Base-by-base conservation (phyloP, 2,113 vertebrate species). In the Numida meleagris region DNA sequence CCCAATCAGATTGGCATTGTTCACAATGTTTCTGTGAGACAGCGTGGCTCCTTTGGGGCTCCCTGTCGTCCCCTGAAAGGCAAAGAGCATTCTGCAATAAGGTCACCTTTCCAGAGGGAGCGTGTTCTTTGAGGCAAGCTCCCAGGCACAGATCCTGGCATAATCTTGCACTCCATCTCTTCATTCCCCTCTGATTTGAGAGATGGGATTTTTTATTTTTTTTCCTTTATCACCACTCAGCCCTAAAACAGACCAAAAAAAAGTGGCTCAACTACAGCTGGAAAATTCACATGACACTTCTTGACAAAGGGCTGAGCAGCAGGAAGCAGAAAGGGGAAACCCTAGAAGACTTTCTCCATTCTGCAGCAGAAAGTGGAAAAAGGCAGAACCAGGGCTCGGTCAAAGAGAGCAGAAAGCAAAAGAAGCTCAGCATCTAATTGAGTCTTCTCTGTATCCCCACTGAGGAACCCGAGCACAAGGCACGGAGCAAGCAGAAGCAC, bases 21-120 rank as follows among this genome's bases (percentile, higher is more conserved):
- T 99, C 92, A 99, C 92, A 18, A 99, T 97, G 96, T 99, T 99
- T 97, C 98, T 96, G 89, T 99, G 99, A 16, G 99, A 98, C 25
- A 99, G 97, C 2, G 98, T 98, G 86, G 98, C 99, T 59, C 98
- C 99, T 97, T 99, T 99, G 45, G 99, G 99, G 38, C 36, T 95
- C 25, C 99, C 99, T 0, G 99, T 99, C 3, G 99, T 99, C 17
- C 99, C 99, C 99, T 99, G 63, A 45, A 42, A 97, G 78, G 98
- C 73, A 96, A 23, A 95, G 71, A 58, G 33, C 42, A 21, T 34
- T 29, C 18, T 1, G 36, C 62, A 33, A 7, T 10, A 63, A 24
- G 9, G 42, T 2, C 48, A n/a, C 20, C 18, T 36, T 33, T 73
- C 5, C 62, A 4, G 4, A 46, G 58, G 38, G 16, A 3, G 0